Evolutionary conservation across 1,140 invertebrate genomes (phyloP), one percentile per base, ranked within the genome.

Genomic region (Vollenhovia emeryi): DNA sequence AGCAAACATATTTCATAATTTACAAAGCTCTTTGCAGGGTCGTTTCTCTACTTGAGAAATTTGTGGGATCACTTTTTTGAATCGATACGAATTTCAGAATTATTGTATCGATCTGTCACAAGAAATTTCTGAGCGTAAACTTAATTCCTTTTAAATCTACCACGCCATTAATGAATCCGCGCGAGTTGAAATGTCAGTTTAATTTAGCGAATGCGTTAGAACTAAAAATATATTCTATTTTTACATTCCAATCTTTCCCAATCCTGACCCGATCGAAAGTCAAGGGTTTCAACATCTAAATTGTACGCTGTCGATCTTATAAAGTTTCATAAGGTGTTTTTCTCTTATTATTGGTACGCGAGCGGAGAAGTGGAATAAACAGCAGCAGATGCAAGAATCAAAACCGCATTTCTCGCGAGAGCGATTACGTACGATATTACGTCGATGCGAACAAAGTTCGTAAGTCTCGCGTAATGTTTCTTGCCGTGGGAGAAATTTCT

Each of bases 401-500:
- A 59, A 82, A 82, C 36, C 45, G 13, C 50, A 45, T 73, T 80
- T 82, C 66, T 73, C 78, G 40, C 13, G 36, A 55, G 24, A 43
- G 13, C n/a, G 64, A 80, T 80, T 80, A 55, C 62, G 18, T 55
- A 43, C 24, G 1, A 55, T 55, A 43, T 69, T 80, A 55, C 9
- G 69, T 9, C 21, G 21, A 78, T 66, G 40, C 43, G n/a, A n/a
- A 36, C 60, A 24, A 36, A 33, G 13, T 24, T 13, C n/a, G 8
- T 36, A 18, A 52, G 59, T 36, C n/a, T 36, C n/a, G 48, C 33
- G 64, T 18, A 30, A 69, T 55, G 30, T 62, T 40, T 33, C 33
- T 60, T n/a, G 21, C 21, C 36, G 24, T 27, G 2, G 45, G 59
- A 82, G 86, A 78, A 82, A 88, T 88, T 88, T 89, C 78, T 75